Evolutionary conservation across 2,888 invertebrate species (phyloP).

Genomic region (Mamestra brassicae): DNA sequence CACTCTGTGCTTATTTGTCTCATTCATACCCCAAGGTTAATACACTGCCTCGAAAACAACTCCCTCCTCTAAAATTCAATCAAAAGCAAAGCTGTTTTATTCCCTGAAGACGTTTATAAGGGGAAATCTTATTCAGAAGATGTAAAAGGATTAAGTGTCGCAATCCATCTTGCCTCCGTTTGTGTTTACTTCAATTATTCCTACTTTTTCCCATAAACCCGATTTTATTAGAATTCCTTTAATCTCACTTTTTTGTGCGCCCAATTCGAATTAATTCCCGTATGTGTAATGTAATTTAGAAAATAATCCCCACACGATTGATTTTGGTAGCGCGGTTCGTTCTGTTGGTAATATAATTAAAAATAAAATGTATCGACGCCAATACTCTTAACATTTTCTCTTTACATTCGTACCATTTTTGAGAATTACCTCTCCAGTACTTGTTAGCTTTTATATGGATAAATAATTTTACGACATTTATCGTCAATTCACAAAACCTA

Average conservation of each 20-base stretch:
- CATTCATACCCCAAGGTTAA: conserved; percentile 21
- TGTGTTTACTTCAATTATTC: conserved; percentile 65
- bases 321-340: conserved; percentile 19
- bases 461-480: no score
- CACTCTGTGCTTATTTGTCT: neutral
- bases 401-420: neutral
- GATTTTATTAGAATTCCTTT: conserved; percentile 64
- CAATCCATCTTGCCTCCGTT: conserved; percentile 39
- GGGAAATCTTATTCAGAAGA: conserved; percentile 65
- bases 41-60: conserved; percentile 44
- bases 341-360: conserved; percentile 31
- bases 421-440: neutral
- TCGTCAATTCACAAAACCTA: neutral
- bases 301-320: conserved; percentile 42
- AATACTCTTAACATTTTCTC: neutral
- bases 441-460: neutral
- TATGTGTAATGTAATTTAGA: conserved; percentile 57
- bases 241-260: conserved; percentile 44
- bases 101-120: conserved; percentile 63
- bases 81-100: conserved; percentile 63
- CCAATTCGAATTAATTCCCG: conserved; percentile 55
- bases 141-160: conserved; percentile 64
- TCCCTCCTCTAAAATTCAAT: conserved; percentile 63
- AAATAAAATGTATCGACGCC: conserved; percentile 15
- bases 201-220: conserved; percentile 63